These are phyloP conservation scores for Drosophila pseudotalamancana DNA, from an alignment of 2,888 invertebrate genomes.

Conservation along the genomic window DNA sequence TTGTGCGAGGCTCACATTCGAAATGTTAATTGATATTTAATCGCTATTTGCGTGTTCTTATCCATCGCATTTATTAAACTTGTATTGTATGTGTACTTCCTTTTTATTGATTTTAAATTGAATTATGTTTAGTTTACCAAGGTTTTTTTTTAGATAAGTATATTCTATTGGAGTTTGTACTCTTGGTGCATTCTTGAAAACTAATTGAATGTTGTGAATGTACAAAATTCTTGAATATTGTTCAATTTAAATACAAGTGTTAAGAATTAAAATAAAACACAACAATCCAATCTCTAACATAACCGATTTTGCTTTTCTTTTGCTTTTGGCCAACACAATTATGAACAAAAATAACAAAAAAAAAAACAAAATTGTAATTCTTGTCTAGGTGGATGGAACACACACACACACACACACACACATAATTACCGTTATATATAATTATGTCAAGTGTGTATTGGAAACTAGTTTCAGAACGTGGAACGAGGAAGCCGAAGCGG, in stretches of 20 bases:
- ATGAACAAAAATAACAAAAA: too few species aligned
- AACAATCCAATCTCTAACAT: constrained; percentile 5
- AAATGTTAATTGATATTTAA: constrained; percentile 21
- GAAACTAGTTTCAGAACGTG: neutral
- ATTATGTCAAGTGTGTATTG: constrained; percentile 16
- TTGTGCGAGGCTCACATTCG: constrained; percentile 31
- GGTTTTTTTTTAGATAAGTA: constrained; percentile 30
- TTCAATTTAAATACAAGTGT: constrained; percentile 50
- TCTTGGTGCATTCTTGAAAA: constrained; percentile 33
- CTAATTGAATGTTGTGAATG: constrained; percentile 69
- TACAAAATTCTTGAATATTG: constrained; percentile 57
- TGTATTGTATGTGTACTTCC: constrained; percentile 9
- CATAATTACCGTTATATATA: constrained; percentile 8
- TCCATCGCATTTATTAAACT: constrained; percentile 40
- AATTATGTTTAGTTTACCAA: too few species aligned
- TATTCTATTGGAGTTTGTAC: constrained; percentile 33
- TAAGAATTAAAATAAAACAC: constrained; percentile 20
- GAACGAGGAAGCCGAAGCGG: neutral
- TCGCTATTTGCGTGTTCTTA: constrained; percentile 12
- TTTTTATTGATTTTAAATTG: neutral
- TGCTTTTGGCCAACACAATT: too few species aligned
- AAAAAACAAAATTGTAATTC: constrained; percentile 11
- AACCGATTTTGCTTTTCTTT: neutral
- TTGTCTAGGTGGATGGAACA: neutral
- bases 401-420: too few species aligned